Evolutionary conservation across 1,140 invertebrate species (phyloP), one percentile per base, ranked within the genome.

Genomic region (Solenopsis invicta): DNA sequence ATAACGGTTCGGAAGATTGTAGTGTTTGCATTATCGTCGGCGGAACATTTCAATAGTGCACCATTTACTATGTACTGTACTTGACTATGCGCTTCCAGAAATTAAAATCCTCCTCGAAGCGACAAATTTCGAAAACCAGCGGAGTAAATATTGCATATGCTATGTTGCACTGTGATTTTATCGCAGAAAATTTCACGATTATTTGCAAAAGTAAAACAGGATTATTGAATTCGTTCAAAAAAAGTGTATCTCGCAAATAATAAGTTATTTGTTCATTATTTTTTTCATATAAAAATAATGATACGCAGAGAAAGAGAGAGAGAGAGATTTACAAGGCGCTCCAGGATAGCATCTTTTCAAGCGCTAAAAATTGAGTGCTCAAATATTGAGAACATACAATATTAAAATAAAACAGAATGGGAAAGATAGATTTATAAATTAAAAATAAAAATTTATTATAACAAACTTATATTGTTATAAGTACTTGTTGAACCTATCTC

Each of bases 1-100:
- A 75, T 84, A 84, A 56, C 69, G 24, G n/a, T 84, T 84, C 29
- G 41, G 69, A 74, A 62, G 80, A 84, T 84, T 84, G 80, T 84
- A 82, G 24, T 48, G 69, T 62, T 84, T 84, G 56, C 41, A 75
- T 84, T 84, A 75, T 84, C 76, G 34, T 29, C 80, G 69, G n/a
- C 29, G n/a, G 66, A 88, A 85, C 62, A 62, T 71, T 81, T 78
- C 76, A 72, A 75, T 85, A 64, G 80, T 29, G 59, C 29, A 81
- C 61, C 72, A 80, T 89, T 88, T 62, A 45, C 61, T 64, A 62
- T 82, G 54, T n/a, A 59, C 54, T 29, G 24, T 82, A 82, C 71
- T 61, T 82, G 67, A 74, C 80, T 82, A 45, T 16, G 66, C 80
- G 67, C 29, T 74, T 50, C 21, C 52, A 34, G 80, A 75, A 84